phyloP scores from a whole-genome alignment of 1,140 invertebrate species.

The Drosophila asahinai region DNA sequence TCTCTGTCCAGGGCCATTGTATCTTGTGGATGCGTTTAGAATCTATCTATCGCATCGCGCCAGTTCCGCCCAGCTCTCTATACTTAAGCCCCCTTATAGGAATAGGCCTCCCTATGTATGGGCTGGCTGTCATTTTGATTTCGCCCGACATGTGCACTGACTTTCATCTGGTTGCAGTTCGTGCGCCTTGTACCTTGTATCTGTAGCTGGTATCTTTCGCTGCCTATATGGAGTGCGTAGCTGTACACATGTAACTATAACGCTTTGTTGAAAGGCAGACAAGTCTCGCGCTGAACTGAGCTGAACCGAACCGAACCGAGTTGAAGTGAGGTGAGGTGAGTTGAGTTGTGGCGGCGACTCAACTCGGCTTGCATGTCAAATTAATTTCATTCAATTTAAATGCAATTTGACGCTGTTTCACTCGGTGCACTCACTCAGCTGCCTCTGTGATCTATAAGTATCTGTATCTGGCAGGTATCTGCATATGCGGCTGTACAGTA shows the following conservation, averaged over 20 bases:
- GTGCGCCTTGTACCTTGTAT: slow-evolving; percentile 52
- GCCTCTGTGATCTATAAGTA: slow-evolving; percentile 42
- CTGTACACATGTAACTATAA: slow-evolving; percentile 70
- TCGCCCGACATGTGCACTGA: slow-evolving; percentile 68
- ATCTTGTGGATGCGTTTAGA: slow-evolving; percentile 57
- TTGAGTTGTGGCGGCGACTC: slow-evolving; percentile 46
- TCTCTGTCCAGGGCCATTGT: slow-evolving; percentile 32
- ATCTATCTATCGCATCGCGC: slow-evolving; percentile 24
- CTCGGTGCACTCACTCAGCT: slow-evolving; percentile 51
- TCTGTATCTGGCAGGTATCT: slow-evolving; percentile 66
- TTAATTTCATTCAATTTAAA: slow-evolving; percentile 83
- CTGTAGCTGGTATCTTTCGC: slow-evolving; percentile 38
- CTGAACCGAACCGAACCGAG: slow-evolving; percentile 4
- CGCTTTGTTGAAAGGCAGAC: slow-evolving; percentile 68
- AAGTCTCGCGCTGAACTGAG: slow-evolving; percentile 13
- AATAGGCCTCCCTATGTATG: slow-evolving; percentile 23
- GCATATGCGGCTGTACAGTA: slow-evolving; percentile 24
- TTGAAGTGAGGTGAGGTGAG: not conserved
- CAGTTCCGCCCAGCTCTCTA: slow-evolving; percentile 6
- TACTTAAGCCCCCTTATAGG: slow-evolving; percentile 6
- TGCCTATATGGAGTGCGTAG: slow-evolving; percentile 36
- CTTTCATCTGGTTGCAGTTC: slow-evolving; percentile 65
- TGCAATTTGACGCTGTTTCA: slow-evolving; percentile 81
- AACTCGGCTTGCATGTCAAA: slow-evolving; percentile 78
- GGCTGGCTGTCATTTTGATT: slow-evolving; percentile 73